Percentiles rank a stretch among this genome's conserved stretches.
phyloP scores from a whole-genome alignment of 2,113 vertebrate species.

The Alexandromys fortis region DNA sequence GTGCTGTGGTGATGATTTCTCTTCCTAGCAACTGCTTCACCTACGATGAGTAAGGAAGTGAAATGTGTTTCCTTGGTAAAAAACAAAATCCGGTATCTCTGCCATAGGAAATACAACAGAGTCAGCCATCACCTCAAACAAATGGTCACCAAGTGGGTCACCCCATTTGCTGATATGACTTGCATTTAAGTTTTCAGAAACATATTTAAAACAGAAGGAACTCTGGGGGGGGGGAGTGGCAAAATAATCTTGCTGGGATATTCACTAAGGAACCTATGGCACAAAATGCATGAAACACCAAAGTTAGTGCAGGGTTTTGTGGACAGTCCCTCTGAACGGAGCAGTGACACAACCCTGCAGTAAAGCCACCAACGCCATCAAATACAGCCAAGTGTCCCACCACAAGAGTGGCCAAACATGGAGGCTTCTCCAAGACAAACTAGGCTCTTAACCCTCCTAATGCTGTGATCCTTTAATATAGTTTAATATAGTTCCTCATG shows the following conservation, averaged over 20 bases:
- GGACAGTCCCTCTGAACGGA: conserved; percentile 25
- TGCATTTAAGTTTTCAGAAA: conserved; percentile 5
- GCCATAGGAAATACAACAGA: conserved; percentile 11
- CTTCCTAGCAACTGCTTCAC: conserved; percentile 31
- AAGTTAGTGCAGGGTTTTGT: background rate
- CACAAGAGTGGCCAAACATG: background rate
- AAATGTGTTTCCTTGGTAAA: conserved; percentile 22
- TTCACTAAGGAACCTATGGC: background rate
- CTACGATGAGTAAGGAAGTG: conserved; percentile 31
- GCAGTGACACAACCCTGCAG: background rate
- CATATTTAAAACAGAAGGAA: conserved; percentile 39
- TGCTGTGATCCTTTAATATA: background rate
- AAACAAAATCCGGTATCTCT: background rate
- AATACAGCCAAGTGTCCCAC: background rate
- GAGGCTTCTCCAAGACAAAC: background rate
- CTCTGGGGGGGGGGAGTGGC: background rate
- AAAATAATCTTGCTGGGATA: background rate
- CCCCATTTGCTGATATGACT: background rate
- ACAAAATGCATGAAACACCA: background rate
- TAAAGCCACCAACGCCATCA: background rate
- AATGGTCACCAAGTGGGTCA: background rate
- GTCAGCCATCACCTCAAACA: conserved; percentile 30
- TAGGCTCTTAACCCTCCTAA: background rate
- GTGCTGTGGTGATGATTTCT: conserved; percentile 35
- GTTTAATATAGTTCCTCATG: background rate